A percentile compares a stretch with the other conserved stretches of the same genome.
Conservation (phyloP, 2,888 invertebrate species). For the Ophioninae sp. region DNA sequence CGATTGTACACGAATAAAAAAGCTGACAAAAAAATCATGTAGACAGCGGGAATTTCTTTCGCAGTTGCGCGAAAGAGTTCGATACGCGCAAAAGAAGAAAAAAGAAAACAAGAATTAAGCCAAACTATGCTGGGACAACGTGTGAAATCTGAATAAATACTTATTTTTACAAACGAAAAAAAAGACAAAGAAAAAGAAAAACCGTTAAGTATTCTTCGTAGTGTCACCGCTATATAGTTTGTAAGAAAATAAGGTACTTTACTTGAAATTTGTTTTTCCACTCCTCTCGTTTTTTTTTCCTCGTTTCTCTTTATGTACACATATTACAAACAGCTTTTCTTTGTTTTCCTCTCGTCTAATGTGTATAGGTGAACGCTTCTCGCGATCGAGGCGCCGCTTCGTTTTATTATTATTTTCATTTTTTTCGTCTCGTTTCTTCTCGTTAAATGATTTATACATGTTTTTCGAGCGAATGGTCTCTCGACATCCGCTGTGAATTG, state of each 20-base stretch:
- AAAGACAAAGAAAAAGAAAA: conserved; percentile 27
- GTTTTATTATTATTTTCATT: background rate
- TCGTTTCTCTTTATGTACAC: conserved; percentile 74
- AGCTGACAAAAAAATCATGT: conserved; percentile 19
- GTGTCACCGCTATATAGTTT: conserved; percentile 77
- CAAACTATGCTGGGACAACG: conserved; percentile 76
- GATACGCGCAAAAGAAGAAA: conserved; percentile 22
- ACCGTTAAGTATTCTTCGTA: conserved; percentile 75
- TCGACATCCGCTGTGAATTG: conserved; percentile 22
- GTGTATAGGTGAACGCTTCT: conserved; percentile 55
- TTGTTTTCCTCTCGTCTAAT: conserved; percentile 67
- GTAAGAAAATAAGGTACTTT: conserved; percentile 80
- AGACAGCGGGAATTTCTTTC: conserved; percentile 4
- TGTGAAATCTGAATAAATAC: conserved; percentile 74
- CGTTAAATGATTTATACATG: conserved; percentile 49
- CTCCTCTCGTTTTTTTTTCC: conserved; percentile 29
- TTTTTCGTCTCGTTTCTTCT: conserved; percentile 16
- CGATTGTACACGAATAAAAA: conserved; percentile 43
- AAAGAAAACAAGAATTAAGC: conserved; percentile 53
- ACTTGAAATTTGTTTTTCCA: conserved; percentile 72
- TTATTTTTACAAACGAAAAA: conserved; percentile 71
- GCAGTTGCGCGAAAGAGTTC: conserved; percentile 7
- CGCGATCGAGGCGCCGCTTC: conserved; percentile 42
- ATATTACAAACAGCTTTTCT: conserved; percentile 76
- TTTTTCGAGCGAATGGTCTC: conserved; percentile 27